A percentile compares a stretch with the other conserved stretches of the same genome.
phyloP scores from a whole-genome alignment of 2,888 invertebrate species.

The Elysia crispata region DNA sequence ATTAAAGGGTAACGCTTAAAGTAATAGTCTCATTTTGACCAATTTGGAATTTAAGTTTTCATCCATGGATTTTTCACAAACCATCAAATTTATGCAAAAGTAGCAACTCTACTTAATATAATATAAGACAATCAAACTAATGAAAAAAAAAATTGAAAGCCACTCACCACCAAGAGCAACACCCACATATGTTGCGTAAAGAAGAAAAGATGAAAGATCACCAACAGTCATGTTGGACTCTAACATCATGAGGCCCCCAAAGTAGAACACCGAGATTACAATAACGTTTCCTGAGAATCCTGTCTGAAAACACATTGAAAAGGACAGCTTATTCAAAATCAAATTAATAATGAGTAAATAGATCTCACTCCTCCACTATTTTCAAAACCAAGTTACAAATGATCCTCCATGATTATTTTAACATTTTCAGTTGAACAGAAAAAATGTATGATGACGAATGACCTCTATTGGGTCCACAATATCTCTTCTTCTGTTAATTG shows the following conservation, averaged over 20 bases:
- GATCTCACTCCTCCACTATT: neutral
- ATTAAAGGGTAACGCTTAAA: no score
- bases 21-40: no score
- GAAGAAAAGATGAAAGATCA: slow-evolving; percentile 92
- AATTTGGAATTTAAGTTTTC: no score
- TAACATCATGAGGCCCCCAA: slow-evolving; percentile 92
- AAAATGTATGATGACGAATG: neutral
- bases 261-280: slow-evolving; percentile 92
- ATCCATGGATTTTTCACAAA: no score
- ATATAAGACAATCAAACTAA: no score
- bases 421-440: neutral
- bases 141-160: neutral
- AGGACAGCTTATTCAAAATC: neutral
- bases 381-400: neutral
- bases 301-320: slow-evolving; percentile 62
- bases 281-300: slow-evolving; percentile 90
- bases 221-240: slow-evolving; percentile 86
- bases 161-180: slow-evolving; percentile 87
- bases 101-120: no score
- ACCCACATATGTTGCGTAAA: slow-evolving; percentile 96
- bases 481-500: neutral
- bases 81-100: no score
- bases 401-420: neutral
- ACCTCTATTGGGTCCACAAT: neutral
- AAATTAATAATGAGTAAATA: neutral